These are phyloP conservation scores for Bryconaethiops microstoma DNA, from an alignment of 2,797 vertebrate genomes.

Conservation along the genomic window DNA sequence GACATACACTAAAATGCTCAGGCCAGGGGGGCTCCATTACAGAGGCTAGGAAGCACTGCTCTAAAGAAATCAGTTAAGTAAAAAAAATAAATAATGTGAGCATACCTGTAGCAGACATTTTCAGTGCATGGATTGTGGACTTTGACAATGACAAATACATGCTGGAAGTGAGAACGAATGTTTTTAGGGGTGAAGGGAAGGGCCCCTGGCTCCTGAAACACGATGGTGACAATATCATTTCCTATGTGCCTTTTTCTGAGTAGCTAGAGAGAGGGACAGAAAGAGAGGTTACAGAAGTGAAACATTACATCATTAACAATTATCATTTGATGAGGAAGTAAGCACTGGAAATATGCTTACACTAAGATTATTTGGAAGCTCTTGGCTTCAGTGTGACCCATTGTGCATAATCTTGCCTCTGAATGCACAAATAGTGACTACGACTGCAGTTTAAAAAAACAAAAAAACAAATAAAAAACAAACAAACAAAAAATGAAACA, in stretches of 20 bases:
- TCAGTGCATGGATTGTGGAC: slow-evolving; percentile 96
- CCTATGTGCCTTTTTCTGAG: slow-evolving; percentile 98
- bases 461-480: too few relatives aligned
- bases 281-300: background rate
- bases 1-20: too few relatives aligned
- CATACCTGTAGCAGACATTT: slow-evolving; percentile 96
- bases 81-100: slow-evolving; percentile 13
- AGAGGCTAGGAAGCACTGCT: too few relatives aligned
- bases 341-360: background rate
- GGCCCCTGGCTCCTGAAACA: slow-evolving; percentile 98
- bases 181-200: slow-evolving; percentile 96
- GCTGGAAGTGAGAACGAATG: slow-evolving; percentile 98
- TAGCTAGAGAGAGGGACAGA: slow-evolving; percentile 73
- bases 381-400: background rate
- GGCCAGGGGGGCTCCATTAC: too few relatives aligned
- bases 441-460: background rate
- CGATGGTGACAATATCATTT: slow-evolving; percentile 98
- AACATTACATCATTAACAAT: background rate
- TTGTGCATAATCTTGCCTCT: background rate
- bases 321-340: background rate
- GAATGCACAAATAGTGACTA: background rate
- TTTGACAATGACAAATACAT: slow-evolving; percentile 97
- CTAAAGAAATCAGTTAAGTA: slow-evolving; percentile 11
- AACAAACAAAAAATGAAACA: too few relatives aligned
- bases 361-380: background rate